Conservation (phyloP, 2,888 invertebrate species). For the Mythimna ferrago region DNA sequence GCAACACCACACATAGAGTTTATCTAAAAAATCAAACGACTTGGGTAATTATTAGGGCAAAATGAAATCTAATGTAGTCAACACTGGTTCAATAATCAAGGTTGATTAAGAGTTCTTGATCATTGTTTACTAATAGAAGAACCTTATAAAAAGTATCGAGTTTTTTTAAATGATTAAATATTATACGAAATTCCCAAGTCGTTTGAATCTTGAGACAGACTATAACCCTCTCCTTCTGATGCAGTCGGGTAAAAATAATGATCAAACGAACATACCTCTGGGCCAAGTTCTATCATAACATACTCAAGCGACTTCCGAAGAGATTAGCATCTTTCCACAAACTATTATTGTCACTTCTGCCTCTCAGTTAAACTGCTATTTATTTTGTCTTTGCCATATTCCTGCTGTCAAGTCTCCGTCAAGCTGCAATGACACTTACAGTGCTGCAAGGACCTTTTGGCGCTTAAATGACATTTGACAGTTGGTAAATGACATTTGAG, state of each 20-base stretch:
- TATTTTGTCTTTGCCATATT: not conserved
- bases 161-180: too few relatives aligned
- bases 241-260: not conserved
- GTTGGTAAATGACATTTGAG: not conserved
- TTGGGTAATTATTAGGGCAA: too few relatives aligned
- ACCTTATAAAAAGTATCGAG: too few relatives aligned
- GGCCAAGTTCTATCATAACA: not conserved
- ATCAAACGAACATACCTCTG: conserved; percentile 1
- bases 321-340: conserved; percentile 4
- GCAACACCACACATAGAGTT: too few relatives aligned
- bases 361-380: not conserved
- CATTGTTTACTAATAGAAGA: too few relatives aligned
- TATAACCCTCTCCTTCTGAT: too few relatives aligned
- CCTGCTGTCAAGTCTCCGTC: not conserved
- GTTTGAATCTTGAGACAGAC: too few relatives aligned
- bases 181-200: too few relatives aligned
- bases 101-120: too few relatives aligned
- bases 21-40: too few relatives aligned
- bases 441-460: conserved; percentile 12
- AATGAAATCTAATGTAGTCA: too few relatives aligned
- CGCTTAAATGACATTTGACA: conserved; percentile 7
- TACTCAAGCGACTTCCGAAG: conserved; percentile 1
- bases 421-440: conserved; percentile 14
- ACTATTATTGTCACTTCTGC: not conserved
- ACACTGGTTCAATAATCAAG: too few relatives aligned